Base-by-base conservation (phyloP, 2,113 vertebrate species). In the Seriola dumerili region DNA sequence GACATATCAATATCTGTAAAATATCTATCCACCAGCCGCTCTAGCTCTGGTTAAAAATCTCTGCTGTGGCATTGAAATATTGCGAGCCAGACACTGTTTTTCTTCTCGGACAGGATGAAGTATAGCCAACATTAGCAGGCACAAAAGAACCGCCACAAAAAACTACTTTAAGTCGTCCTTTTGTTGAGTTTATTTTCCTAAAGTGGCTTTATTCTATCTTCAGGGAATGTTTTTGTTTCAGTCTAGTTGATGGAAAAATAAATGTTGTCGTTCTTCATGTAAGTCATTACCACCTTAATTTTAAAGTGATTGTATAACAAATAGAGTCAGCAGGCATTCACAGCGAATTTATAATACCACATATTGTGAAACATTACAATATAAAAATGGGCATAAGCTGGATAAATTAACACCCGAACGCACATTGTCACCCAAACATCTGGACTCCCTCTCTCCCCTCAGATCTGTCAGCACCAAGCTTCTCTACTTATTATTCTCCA, bases 81-180 rank as follows among this genome's bases (percentile, higher is more conserved):
- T 74, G 48, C 52, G 23, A 70, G n/a, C 10, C 36, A 54, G 54
- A 50, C 65, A 62, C 12, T 3, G 23, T 63, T 63, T 76, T 88
- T 69, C 65, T 84, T 54, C 54, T 57, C 14, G n/a, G 79, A 76
- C 76, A 79, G 72, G 48, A 76, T 82, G 81, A 85, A 66, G 81
- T 81, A 88, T 88, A 34, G 61, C 54, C 62, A 73, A 46, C 72
- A 85, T 80, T 74, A 87, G 67, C 16, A 44, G 75, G 55, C 34
- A 62, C 44, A 29, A 65, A 80, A 80, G 63, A 85, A 38, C 52
- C 25, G 58, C 46, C 48, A 75, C 67, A 79, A 59, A 32, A 65
- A 74, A 74, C 72, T 29, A 63, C 19, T 10, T 16, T 10, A 65
- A 25, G 40, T 58, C 58, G 32, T 25, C 50, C 32, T 74, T 65